phyloP scores from a whole-genome alignment of 2,113 vertebrate species.

The Argyrosomus japonicus region DNA sequence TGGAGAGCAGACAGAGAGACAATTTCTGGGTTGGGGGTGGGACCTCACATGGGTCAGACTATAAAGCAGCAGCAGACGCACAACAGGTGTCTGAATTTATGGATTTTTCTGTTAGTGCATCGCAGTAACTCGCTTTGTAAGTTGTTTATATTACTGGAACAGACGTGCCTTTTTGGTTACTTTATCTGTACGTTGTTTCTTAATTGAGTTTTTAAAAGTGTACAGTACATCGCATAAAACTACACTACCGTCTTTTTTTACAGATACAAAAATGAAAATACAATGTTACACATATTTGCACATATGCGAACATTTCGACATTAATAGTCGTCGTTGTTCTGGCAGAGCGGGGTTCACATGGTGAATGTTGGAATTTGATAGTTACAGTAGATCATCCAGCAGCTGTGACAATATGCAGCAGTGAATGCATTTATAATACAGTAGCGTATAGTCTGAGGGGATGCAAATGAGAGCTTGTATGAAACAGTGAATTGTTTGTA shows the following conservation, averaged over 20 bases:
- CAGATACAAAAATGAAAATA: not conserved
- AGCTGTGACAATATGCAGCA: not conserved
- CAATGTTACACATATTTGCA: not conserved
- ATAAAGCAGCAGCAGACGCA: constrained; percentile 33
- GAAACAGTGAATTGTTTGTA: not conserved
- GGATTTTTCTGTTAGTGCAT: not conserved
- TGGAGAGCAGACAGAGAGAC: constrained; percentile 47
- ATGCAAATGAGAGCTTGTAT: not conserved
- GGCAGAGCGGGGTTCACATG: not conserved
- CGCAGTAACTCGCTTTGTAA: not conserved
- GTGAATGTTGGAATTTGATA: not conserved
- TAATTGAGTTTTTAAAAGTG: not conserved
- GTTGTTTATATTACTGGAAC: not conserved
- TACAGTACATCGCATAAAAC: not conserved
- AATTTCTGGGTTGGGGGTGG: constrained; percentile 32
- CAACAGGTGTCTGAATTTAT: constrained; percentile 37
- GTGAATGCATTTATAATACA: not conserved
- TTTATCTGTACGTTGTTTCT: not conserved
- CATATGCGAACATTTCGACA: not conserved
- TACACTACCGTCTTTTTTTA: no score
- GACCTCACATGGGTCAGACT: constrained; percentile 47
- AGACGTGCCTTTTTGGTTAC: not conserved
- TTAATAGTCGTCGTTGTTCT: not conserved
- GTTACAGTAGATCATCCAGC: not conserved
- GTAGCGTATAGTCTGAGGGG: not conserved